These are phyloP conservation scores for Drosophila paulistorum DNA, from an alignment of 1,140 invertebrate genomes.

Conservation along the genomic window DNA sequence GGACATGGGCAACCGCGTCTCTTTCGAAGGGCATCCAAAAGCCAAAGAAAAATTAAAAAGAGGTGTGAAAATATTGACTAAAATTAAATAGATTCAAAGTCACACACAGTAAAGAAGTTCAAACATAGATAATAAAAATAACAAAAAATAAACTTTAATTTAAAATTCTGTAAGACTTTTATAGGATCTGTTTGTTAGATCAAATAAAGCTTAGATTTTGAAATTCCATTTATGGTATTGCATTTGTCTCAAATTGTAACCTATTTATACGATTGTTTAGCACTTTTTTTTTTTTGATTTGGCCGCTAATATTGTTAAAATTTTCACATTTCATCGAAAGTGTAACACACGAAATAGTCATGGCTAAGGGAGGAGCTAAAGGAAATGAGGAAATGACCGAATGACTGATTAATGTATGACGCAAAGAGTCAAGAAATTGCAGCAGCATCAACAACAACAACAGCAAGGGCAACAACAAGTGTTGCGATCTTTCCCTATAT, in stretches of 20 bases:
- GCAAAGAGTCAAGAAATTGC: constrained; percentile 8
- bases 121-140: constrained; percentile 5
- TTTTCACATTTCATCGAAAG: constrained; percentile 59
- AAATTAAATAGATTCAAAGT: constrained; percentile 10
- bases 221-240: constrained; percentile 5
- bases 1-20: constrained; percentile 33
- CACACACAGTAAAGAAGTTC: constrained; percentile 9
- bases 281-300: constrained; percentile 42
- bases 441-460: constrained; percentile 11
- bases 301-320: constrained; percentile 20
- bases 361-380: constrained; percentile 33
- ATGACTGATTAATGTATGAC: not conserved
- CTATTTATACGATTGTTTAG: constrained; percentile 53
- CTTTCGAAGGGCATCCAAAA: constrained; percentile 39
- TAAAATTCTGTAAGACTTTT: not conserved
- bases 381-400: not conserved
- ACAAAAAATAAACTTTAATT: not conserved
- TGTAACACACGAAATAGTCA: constrained; percentile 51
- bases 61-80: constrained; percentile 29
- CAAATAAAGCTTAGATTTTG: constrained; percentile 15
- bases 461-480: constrained; percentile 14
- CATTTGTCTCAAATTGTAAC: not conserved
- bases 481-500: constrained; percentile 28
- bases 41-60: constrained; percentile 14
- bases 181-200: constrained; percentile 36